Evolutionary conservation across 2,888 invertebrate genomes (phyloP), one percentile per base, ranked within the genome.

Genomic region (Lithophane ornitopus): DNA sequence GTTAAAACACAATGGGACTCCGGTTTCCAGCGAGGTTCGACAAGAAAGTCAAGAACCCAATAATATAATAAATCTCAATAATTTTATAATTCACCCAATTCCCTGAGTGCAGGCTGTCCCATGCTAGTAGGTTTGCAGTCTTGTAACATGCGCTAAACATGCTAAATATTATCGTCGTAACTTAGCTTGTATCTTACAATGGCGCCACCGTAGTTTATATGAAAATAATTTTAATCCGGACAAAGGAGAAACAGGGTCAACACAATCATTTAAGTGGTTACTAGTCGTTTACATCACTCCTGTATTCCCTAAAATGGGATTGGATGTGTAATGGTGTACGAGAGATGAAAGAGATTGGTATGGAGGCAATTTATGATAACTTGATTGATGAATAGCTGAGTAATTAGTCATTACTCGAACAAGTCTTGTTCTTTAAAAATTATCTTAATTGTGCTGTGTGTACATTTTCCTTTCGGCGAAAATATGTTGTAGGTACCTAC

Each of bases 61-160:
- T 34, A 34, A 34, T 34, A 34, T 34, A 14, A 82, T 84, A 81
- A 81, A 71, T 84, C 65, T 71, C 26, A 65, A 74, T 81, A 85
- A 76, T 76, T 81, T 84, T 70, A 54, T 69, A 28, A 69, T 74
- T 62, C 69, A 61, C 76, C 85, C 34, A 39, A 71, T 76, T 81
- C 68, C 63, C 26, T 76, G 46, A 82, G 81, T 71, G 72, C n/a
- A n/a, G n/a, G n/a, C 75, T 73, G 58, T 39, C 26, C 39, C 75
- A 67, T 75, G 81, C 81, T 41, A 54, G 56, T 61, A 68, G 58
- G 73, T 71, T 54, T 41, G 26, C 61, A 66, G 65, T 61, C 61
- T 76, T 71, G 65, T 76, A 34, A 83, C 68, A 84, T 65, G 61
- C 70, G 26, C 81, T 68, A 62, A 83, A 76, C 85, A 85, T 76